These are phyloP conservation scores for Gymnosoma rotundatum DNA, from an alignment of 2,888 invertebrate species.

Conservation along the genomic window DNA sequence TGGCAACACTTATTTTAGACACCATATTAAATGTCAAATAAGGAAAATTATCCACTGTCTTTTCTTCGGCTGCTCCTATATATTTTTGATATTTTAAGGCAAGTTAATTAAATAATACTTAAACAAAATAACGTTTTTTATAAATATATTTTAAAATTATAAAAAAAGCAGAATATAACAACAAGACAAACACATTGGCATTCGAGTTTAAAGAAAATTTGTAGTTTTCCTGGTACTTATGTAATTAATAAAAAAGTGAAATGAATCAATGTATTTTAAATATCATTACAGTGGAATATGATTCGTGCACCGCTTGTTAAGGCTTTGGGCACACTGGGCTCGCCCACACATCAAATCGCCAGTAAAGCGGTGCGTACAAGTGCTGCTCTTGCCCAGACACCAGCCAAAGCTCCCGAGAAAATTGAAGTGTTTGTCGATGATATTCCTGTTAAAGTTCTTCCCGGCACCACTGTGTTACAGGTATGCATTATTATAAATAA, in stretches of 20 bases:
- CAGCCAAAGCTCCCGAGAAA: conserved; percentile 86
- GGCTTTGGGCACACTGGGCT: conserved; percentile 84
- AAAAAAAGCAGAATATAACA: neutral
- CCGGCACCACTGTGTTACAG: conserved; percentile 98
- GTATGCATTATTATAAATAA: conserved; percentile 82
- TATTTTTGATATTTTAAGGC: conserved; percentile 69
- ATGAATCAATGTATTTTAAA: conserved; percentile 23
- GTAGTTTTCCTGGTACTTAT: conserved; percentile 51
- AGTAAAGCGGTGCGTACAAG: conserved; percentile 83
- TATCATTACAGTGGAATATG: conserved; percentile 83
- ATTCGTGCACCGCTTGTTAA: conserved; percentile 89
- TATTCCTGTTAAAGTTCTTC: conserved; percentile 95
- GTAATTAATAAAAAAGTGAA: conserved; percentile 49
- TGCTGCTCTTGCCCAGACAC: conserved; percentile 82
- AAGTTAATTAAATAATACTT: conserved; percentile 27
- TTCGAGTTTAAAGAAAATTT: conserved; percentile 4
- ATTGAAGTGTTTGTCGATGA: conserved; percentile 99
- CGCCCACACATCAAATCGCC: conserved; percentile 81
- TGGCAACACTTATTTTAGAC: conserved; percentile 46
- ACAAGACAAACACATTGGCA: neutral
- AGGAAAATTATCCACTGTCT: conserved; percentile 57
- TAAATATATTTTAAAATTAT: neutral
- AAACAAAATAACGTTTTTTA: neutral
- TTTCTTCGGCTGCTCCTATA: conserved; percentile 59
- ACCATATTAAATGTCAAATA: conserved; percentile 60